Conservation (phyloP, 2,113 vertebrate genomes). For the Pachycephala philippinensis region DNA sequence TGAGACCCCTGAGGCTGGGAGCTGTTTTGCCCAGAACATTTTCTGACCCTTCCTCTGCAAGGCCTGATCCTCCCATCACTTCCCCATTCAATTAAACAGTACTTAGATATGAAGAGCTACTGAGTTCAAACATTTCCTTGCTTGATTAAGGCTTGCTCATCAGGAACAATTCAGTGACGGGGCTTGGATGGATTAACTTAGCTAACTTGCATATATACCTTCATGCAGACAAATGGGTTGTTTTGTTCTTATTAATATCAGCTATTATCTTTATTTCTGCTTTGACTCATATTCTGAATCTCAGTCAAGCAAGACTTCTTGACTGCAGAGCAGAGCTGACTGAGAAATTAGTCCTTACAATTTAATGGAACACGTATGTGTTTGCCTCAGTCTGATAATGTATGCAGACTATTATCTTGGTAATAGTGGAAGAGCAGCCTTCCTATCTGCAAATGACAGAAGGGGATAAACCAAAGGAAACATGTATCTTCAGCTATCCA, state of each 20-base stretch:
- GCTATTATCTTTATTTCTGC: conserved; percentile 26
- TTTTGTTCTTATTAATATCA: conserved; percentile 7
- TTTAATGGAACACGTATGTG: not conserved
- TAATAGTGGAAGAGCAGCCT: not conserved
- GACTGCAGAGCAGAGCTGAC: not conserved
- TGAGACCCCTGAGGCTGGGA: not conserved
- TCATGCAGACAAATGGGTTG: not conserved
- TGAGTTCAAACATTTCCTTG: not conserved
- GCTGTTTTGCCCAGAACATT: not conserved
- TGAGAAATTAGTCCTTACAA: conserved; percentile 6
- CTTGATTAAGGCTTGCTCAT: conserved; percentile 1
- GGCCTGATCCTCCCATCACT: not conserved
- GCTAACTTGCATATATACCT: not conserved
- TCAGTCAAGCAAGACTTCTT: conserved; percentile 18
- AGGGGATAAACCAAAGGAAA: not conserved
- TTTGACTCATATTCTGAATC: conserved; percentile 39
- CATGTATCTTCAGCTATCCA: not conserved
- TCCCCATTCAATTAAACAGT: not conserved
- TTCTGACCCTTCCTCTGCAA: not conserved
- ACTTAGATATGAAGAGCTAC: not conserved
- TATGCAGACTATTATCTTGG: not conserved
- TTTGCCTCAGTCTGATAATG: not conserved
- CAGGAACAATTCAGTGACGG: not conserved
- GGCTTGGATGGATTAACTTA: not conserved
- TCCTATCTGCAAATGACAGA: not conserved